Percentiles rank a stretch among this genome's conserved stretches.
phyloP scores from a whole-genome alignment of 2,797 vertebrate genomes.

The Microctenopoma lineatum region DNA sequence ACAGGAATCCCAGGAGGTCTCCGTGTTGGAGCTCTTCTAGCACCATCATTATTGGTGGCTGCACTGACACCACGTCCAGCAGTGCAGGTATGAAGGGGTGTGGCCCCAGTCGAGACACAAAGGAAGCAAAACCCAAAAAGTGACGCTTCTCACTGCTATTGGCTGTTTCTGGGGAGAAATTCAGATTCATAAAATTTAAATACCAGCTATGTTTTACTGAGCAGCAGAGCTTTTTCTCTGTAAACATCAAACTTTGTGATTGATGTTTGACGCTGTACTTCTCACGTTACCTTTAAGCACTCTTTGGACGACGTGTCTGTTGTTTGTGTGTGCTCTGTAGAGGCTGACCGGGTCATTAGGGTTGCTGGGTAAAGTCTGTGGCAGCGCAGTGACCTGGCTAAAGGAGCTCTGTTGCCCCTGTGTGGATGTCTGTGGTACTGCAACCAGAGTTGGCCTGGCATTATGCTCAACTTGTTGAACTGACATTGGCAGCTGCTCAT shows the following conservation, averaged over 20 bases:
- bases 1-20: conserved; percentile 90
- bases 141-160: conserved; percentile 76
- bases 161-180: conserved; percentile 70
- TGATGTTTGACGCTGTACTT: not conserved
- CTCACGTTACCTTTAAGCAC: conserved; percentile 73
- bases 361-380: conserved; percentile 51
- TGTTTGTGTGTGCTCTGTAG: conserved; percentile 73
- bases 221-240: not conserved
- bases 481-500: conserved; percentile 78
- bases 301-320: conserved; percentile 73
- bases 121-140: conserved; percentile 89
- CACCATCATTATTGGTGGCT: conserved; percentile 81
- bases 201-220: not conserved
- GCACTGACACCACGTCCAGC: conserved; percentile 83
- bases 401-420: conserved; percentile 62
- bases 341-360: conserved; percentile 42
- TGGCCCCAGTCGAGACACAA: conserved; percentile 84
- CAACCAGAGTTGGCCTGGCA: conserved; percentile 17
- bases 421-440: conserved; percentile 42
- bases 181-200: not conserved
- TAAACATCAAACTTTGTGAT: not conserved
- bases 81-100: conserved; percentile 88
- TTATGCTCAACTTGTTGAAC: conserved; percentile 41
- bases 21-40: conserved; percentile 86
- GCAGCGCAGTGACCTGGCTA: conserved; percentile 64